Evolutionary conservation across 2,797 vertebrate genomes (phyloP).

Genomic region (Helarctos malayanus): DNA sequence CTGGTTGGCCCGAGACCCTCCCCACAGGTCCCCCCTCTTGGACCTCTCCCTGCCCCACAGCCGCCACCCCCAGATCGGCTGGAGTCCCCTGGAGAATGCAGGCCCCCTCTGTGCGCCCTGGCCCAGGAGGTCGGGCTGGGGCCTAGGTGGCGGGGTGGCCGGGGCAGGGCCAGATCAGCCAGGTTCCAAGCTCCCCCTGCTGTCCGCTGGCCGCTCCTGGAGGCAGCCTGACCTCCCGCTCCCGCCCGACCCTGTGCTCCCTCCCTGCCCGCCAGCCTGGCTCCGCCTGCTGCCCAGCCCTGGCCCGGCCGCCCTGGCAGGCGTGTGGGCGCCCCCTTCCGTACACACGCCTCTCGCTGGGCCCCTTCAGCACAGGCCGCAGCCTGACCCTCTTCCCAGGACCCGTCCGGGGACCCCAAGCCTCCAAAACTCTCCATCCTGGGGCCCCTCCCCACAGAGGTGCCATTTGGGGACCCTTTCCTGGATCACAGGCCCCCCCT

Average conservation of each 20-base stretch:
- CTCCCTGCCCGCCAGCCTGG: background rate
- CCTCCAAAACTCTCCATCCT: background rate
- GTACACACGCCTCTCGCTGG: background rate
- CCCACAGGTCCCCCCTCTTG: accelerated
- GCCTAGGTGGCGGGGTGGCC: background rate
- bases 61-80: background rate
- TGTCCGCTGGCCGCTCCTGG: background rate
- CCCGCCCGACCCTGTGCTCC: background rate
- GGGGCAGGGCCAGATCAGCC: background rate
- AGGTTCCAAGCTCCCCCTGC: slow-evolving; percentile 74
- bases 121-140: background rate
- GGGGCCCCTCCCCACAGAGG: too few species aligned
- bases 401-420: background rate
- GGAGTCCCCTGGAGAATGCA: background rate
- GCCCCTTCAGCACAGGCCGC: accelerated
- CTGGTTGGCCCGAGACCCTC: accelerated
- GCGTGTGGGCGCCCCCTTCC: slow-evolving; percentile 49
- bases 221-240: background rate
- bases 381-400: background rate
- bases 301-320: background rate
- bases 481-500: background rate
- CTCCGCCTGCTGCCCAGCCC: background rate
- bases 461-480: background rate
- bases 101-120: accelerated
- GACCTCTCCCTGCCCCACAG: background rate